phyloP scores from a whole-genome alignment of 2,113 vertebrate genomes.

The Mesembrinibis cayennensis region DNA sequence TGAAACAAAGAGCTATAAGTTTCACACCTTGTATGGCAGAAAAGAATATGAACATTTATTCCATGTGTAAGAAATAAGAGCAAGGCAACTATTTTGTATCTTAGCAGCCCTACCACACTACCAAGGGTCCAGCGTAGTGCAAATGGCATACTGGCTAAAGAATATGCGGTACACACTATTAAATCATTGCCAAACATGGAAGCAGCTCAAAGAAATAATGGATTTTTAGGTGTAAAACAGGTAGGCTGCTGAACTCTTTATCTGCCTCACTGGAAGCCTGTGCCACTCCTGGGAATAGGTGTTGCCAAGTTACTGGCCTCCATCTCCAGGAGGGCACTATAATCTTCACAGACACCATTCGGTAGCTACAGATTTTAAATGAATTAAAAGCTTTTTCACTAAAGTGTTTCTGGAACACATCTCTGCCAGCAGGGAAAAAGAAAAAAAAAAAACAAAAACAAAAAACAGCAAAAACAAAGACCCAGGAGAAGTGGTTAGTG shows the following conservation, averaged over 20 bases:
- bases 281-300: slow-evolving; percentile 29
- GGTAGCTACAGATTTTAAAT: slow-evolving; percentile 46
- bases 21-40: not conserved
- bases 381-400: slow-evolving; percentile 59
- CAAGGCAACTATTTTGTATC: not conserved
- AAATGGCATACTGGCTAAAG: not conserved
- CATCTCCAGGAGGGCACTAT: slow-evolving; percentile 46
- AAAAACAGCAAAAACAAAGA: not conserved
- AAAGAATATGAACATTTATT: not conserved
- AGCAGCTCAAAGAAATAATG: not conserved
- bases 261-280: slow-evolving; percentile 29
- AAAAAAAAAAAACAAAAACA: not conserved
- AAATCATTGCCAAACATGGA: not conserved
- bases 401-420: slow-evolving; percentile 48
- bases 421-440: not conserved
- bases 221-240: not conserved
- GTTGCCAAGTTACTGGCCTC: slow-evolving; percentile 60
- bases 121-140: not conserved
- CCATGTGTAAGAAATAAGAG: not conserved
- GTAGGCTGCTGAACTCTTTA: not conserved
- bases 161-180: not conserved
- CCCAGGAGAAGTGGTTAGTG: not conserved
- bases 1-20: not conserved
- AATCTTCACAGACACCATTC: slow-evolving; percentile 42
- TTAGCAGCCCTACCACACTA: not conserved